Conservation (phyloP, 2,797 vertebrate species). For the Clamator glandarius region DNA sequence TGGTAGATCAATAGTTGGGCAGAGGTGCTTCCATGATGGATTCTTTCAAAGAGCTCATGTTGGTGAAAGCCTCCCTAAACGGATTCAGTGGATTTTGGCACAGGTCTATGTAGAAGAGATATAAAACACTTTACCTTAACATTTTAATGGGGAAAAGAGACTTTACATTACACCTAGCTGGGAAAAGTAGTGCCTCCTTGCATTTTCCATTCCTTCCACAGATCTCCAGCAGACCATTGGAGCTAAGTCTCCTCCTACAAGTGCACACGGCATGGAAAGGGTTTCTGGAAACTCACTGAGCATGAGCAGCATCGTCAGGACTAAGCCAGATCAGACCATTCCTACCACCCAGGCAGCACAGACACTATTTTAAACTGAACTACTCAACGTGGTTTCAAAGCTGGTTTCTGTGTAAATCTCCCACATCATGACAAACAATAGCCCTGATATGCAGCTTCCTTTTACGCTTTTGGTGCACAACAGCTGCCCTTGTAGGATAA, state of each 20-base stretch:
- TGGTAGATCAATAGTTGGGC: background rate
- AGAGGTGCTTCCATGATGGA: background rate
- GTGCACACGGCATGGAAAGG: background rate
- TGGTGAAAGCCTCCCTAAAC: background rate
- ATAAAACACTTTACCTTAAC: background rate
- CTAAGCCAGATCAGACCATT: accelerated
- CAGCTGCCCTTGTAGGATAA: background rate
- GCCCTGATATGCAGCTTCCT: background rate
- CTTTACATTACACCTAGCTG: background rate
- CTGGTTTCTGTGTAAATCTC: background rate
- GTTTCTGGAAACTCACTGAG: background rate
- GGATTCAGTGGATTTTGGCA: background rate
- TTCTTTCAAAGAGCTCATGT: background rate
- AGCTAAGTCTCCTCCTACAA: background rate
- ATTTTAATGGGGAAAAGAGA: background rate
- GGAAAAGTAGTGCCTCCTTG: background rate
- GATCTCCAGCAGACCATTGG: background rate
- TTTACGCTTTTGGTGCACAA: background rate
- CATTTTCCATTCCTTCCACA: background rate
- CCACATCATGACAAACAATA: background rate
- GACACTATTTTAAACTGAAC: background rate
- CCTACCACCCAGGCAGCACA: background rate
- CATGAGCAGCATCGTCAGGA: background rate
- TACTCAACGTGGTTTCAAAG: background rate
- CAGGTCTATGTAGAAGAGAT: background rate